A percentile compares a stretch with the other conserved stretches of the same genome.
phyloP scores from a whole-genome alignment of 2,113 vertebrate genomes.

The Drymodes brunneopygia region DNA sequence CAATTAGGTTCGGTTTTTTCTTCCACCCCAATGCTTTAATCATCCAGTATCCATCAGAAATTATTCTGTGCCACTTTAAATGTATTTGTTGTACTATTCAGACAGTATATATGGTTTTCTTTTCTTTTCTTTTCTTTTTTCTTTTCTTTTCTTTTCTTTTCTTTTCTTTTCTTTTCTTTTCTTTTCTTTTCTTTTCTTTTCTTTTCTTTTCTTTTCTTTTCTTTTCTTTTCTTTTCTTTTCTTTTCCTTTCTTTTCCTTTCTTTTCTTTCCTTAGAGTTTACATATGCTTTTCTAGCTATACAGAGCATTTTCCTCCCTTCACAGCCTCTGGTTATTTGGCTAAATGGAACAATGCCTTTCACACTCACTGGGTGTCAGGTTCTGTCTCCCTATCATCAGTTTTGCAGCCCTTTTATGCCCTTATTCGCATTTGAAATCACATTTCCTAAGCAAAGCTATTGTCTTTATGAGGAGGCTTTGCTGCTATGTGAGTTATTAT shows the following conservation, averaged over 20 bases:
- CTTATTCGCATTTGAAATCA: not conserved
- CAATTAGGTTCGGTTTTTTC: not conserved
- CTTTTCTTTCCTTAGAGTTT: not conserved
- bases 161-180: fast-evolving
- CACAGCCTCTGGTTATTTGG: not conserved
- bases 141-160: not conserved
- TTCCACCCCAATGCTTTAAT: not conserved
- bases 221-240: not conserved
- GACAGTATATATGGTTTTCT: not conserved
- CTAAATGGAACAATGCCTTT: not conserved
- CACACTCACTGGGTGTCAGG: not conserved
- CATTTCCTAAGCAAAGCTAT: not conserved
- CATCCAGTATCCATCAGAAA: not conserved
- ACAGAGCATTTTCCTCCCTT: not conserved
- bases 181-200: not conserved
- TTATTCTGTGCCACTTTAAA: not conserved
- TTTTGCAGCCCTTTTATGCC: not conserved
- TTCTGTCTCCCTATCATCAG: not conserved
- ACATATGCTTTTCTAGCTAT: not conserved
- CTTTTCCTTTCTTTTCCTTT: fast-evolving
- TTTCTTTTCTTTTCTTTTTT: fast-evolving
- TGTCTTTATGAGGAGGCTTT: not conserved
- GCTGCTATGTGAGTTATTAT: not conserved
- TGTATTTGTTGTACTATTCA: not conserved
- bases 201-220: fast-evolving